Conservation (phyloP, 2,797 vertebrate species). For the Podarcis siculus region DNA sequence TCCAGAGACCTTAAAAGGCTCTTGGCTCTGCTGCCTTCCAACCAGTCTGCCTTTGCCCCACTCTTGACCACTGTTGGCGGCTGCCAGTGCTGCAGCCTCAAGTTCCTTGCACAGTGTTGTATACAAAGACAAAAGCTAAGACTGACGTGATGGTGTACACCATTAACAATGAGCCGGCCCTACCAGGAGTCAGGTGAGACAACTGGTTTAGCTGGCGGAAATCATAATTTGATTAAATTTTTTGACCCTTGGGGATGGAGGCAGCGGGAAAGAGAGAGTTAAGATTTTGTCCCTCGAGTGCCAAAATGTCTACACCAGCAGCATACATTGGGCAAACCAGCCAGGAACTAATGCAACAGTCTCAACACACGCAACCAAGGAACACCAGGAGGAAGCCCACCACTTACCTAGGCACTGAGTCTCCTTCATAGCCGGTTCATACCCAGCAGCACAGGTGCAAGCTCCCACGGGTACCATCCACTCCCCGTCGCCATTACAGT, state of each 20-base stretch:
- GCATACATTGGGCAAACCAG: too few relatives aligned
- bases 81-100: neutral
- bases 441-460: constrained; percentile 92
- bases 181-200: too few relatives aligned
- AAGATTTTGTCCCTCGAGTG: neutral
- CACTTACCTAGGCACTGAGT: constrained; percentile 91
- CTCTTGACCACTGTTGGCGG: neutral
- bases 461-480: constrained; percentile 98
- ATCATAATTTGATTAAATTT: neutral
- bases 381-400: rapidly evolving
- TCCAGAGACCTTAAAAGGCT: constrained; percentile 2
- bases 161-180: neutral
- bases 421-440: constrained; percentile 90
- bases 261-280: neutral
- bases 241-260: neutral
- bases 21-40: neutral
- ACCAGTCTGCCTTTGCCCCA: too few relatives aligned
- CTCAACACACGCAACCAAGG: neutral
- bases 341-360: too few relatives aligned
- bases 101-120: neutral
- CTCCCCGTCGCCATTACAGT: constrained; percentile 96
- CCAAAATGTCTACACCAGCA: neutral
- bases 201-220: neutral
- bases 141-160: neutral
- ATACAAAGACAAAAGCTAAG: neutral